Evolutionary conservation across 2,888 invertebrate species (phyloP), one percentile per base, ranked within the genome.

Genomic region (Andrena camellia): DNA sequence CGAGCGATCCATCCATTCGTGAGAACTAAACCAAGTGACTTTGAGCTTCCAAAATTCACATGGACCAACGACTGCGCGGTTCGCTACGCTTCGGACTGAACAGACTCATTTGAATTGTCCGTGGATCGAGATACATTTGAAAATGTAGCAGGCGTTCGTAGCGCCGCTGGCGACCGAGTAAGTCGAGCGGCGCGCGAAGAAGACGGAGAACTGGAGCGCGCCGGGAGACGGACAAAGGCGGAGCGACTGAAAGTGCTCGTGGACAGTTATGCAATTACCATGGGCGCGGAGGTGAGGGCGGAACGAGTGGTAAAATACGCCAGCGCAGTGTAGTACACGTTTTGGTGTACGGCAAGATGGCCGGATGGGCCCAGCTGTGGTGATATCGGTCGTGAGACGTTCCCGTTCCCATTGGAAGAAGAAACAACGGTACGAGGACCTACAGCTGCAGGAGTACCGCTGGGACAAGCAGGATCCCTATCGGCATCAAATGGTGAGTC

Each of bases 331-430:
- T 87, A 87, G 81, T 87, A 79, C 83, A 84, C 89, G 81, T 81
- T 86, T 87, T 76, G 89, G 68, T 85, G 83, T 66, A 86, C 78
- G 71, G 78, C 90, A 92, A 92, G 87, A 92, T 92, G 92, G 91
- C 91, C 85, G 92, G 85, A 91, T 91, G 90, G 89, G 88, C 88
- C 91, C 92, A 92, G 86, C 92, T 91, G 91, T 91, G 88, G 86
- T 91, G 88, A 91, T 88, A 91, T 90, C 92, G 80, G 89, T 84
- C 71, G 91, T 91, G 69, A 89, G 88, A 87, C 86, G 90, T 85
- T 88, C 92, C 75, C 88, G 79, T 71, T 88, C 90, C 26, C 84
- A 83, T 68, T 79, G 31, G 68, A 88, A 79, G 60, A 88, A 86
- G 77, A 86, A 89, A 67, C 81, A 13, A 64, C 84, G 70, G 50